Evolutionary conservation across 64 coral and sea anemone genomes (phyloP), one percentile per base, ranked within the genome.

Genomic region (Actinia equina): DNA sequence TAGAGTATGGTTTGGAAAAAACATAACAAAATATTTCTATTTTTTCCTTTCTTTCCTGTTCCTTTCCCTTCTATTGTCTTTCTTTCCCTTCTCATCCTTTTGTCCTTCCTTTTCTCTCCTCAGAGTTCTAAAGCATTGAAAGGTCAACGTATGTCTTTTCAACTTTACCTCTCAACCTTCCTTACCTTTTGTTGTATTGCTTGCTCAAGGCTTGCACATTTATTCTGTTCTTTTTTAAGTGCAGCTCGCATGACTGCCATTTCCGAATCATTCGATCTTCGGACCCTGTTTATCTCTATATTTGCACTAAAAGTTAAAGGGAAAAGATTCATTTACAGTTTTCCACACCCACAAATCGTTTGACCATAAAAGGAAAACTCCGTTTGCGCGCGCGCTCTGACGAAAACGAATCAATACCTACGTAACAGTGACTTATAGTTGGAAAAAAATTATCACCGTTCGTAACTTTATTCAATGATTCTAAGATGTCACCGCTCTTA

Each of bases 171-270:
- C n/a, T n/a, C n/a, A n/a, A n/a, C n/a, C n/a, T n/a, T n/a, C 23
- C 49, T 2, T 86, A 95, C 94, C 94, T 96, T 96, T 44, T 96
- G 94, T 17, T 90, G 85, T 53, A 96, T 23, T 45, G 80, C 86
- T 79, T 87, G 88, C 17, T 96, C 94, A 43, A 96, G 79, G 76
- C 94, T 96, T 16, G 89, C 82, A 17, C 26, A 61, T 52, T 89
- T 85, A 2, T 87, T 96, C 71, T 96, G 94, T 90, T 96, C 94
- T 85, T 96, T 96, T 83, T 96, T 96, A 65, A 96, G 94, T 18
- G 94, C 94, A 3, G 94, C 94, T 82, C 88, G 89, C 94, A 96
- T 96, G 11, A 96, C 94, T 13, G 94, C 91, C 92, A 96, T 90
- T 69, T 96, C 94, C 14, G 94, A 96, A 56, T 96, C 94, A 71